phyloP scores from a whole-genome alignment of 1,140 invertebrate species.

The Alviniconcha marisindica region DNA sequence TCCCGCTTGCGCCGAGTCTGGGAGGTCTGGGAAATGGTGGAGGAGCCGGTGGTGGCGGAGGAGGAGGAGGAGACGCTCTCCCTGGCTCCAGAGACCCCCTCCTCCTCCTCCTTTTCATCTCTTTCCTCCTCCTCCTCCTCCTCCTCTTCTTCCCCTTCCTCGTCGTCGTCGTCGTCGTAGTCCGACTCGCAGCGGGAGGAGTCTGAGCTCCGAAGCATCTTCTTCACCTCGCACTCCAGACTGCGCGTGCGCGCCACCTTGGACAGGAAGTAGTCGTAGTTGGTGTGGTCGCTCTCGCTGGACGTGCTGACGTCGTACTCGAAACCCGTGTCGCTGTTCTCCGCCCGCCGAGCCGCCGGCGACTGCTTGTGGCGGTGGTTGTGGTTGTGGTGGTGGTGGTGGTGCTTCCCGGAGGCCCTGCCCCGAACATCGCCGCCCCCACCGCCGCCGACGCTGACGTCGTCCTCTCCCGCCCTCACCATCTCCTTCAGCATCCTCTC shows the following conservation, averaged over 20 bases:
- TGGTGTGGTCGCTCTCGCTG: slow-evolving; percentile 58
- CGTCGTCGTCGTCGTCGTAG: not conserved
- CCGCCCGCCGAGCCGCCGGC: slow-evolving; percentile 1
- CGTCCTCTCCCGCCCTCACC: not conserved
- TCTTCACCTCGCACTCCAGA: slow-evolving; percentile 60
- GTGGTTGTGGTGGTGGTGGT: slow-evolving; percentile 21
- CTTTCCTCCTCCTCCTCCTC: slow-evolving; percentile 10
- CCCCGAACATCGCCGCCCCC: not conserved
- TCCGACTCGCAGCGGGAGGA: not conserved
- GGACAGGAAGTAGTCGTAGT: slow-evolving; percentile 60
- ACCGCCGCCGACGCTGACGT: not conserved
- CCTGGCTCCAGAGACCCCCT: not conserved
- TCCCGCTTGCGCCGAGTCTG: not conserved
- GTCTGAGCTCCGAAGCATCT: slow-evolving; percentile 48
- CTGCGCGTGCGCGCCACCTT: slow-evolving; percentile 62
- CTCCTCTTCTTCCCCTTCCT: not conserved
- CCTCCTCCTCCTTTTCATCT: not conserved
- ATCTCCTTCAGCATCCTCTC: not conserved
- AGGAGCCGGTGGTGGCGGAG: slow-evolving; percentile 27
- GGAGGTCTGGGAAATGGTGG: slow-evolving; percentile 14
- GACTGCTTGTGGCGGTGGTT: not conserved
- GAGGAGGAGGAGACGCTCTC: not conserved
- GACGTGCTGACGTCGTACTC: slow-evolving; percentile 68
- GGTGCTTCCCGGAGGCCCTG: not conserved
- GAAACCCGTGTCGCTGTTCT: slow-evolving; percentile 59